These are phyloP conservation scores for Phylloscopus trochilus DNA, from an alignment of 2,113 vertebrate species.

Conservation along the genomic window DNA sequence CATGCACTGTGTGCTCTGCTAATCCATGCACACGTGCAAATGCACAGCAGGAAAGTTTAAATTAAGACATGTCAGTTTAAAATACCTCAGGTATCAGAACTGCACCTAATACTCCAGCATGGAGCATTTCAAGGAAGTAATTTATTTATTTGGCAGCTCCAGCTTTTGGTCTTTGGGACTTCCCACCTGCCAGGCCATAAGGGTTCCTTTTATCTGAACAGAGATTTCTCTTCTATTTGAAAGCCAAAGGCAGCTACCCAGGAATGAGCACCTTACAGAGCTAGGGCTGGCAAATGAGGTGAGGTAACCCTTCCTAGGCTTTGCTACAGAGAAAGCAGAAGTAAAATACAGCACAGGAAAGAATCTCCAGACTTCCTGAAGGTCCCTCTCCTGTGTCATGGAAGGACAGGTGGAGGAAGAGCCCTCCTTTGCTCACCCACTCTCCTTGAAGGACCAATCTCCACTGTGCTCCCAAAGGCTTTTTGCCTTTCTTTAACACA, in stretches of 20 bases:
- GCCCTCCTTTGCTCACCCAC: not conserved
- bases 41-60: not conserved
- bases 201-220: not conserved
- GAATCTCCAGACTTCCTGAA: not conserved
- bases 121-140: not conserved
- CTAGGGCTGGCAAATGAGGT: not conserved
- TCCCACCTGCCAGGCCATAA: not conserved
- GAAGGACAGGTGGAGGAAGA: not conserved
- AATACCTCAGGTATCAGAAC: not conserved
- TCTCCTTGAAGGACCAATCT: not conserved
- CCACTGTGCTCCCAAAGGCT: not conserved
- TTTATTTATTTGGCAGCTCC: not conserved
- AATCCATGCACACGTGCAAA: not conserved
- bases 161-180: not conserved
- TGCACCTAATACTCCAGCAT: not conserved
- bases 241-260: not conserved
- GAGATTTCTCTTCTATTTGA: not conserved
- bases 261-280: not conserved
- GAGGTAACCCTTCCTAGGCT: not conserved
- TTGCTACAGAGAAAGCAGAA: not conserved
- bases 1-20: not conserved
- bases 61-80: not conserved
- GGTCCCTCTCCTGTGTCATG: not conserved
- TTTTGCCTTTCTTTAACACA: not conserved
- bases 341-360: not conserved